Evolutionary conservation across 1,140 invertebrate genomes (phyloP), one percentile per base, ranked within the genome.

Genomic region (Rhagoletis pomonella): DNA sequence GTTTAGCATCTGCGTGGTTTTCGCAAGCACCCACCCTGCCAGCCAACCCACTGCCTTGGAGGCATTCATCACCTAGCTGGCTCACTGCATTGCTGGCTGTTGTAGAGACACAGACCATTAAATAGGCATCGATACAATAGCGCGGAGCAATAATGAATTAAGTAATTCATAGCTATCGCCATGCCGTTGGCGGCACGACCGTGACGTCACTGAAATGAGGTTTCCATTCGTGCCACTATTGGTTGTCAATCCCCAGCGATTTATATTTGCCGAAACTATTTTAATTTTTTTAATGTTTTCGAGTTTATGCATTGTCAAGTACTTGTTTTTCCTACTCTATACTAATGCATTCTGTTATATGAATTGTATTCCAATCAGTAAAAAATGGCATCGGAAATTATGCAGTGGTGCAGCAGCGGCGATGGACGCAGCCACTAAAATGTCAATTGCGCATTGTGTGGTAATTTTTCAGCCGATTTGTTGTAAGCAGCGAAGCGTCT

Each of bases 371-470:
- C 17, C 60, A 81, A 50, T 17, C 4, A 10, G 73, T 14, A 81
- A 47, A n/a, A 58, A 81, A 55, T 55, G 47, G 47, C 73, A 58
- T 81, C 55, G 73, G 73, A 81, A 81, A 81, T 81, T 5, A 4
- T 4, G 12, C 14, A n/a, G 7, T 3, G 73, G 73, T 1, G 42
- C 10, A 58, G 9, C 69, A 14, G 42, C 42, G 10, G 4, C 17
- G 19, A 19, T 55, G 73, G 47, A 14, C 47, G 47, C 47, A 17
- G 73, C 47, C 73, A 67, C 64, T 19, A 81, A 81, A 81, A 81
- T 81, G 73, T 81, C 73, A 81, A 81, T 81, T n/a, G 44, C 2
- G 47, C 47, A 81, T 81, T 81, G 73, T 81, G 73, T 81, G 73
- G 73, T 81, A 81, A 81, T 81, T 81, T 81, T 55, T 81, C 47